Percentiles rank a stretch among this genome's conserved stretches.
Evolutionary conservation across 2,113 vertebrate species (phyloP).

Genomic region (Lophura nycthemera): DNA sequence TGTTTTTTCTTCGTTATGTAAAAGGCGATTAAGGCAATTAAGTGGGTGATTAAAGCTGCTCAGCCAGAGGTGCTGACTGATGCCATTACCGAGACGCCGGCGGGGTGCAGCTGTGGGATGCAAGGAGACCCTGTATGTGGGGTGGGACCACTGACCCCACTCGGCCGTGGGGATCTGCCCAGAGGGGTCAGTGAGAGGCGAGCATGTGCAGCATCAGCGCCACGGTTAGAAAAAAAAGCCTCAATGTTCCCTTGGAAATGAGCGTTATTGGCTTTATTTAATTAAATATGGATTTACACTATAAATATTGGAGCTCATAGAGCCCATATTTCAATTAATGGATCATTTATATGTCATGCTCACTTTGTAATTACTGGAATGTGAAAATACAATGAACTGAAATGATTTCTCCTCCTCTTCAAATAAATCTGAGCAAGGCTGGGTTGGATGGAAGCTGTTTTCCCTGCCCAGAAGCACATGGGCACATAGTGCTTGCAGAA

Average conservation of each 20-base stretch:
- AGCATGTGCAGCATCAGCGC: slow-evolving; percentile 20
- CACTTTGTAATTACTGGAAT: slow-evolving; percentile 81
- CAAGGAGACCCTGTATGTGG: neutral
- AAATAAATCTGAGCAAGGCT: slow-evolving; percentile 33
- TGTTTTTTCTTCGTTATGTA: slow-evolving; percentile 75
- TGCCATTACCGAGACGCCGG: slow-evolving; percentile 50
- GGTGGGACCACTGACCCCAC: neutral
- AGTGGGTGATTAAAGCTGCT: slow-evolving; percentile 75
- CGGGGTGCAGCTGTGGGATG: neutral
- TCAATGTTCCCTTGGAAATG: slow-evolving; percentile 76
- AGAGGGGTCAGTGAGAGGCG: neutral
- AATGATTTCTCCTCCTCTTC: slow-evolving; percentile 67
- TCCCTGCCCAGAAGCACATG: neutral
- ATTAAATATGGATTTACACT: slow-evolving; percentile 84
- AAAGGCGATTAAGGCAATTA: slow-evolving; percentile 76
- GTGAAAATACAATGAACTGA: slow-evolving; percentile 70
- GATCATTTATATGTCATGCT: slow-evolving; percentile 81
- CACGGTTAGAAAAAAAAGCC: slow-evolving; percentile 73
- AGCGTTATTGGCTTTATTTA: slow-evolving; percentile 83
- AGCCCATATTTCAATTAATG: slow-evolving; percentile 83
- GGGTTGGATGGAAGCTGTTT: slow-evolving; percentile 5
- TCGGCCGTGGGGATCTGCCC: neutral
- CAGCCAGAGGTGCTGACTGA: slow-evolving; percentile 74
- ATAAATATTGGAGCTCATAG: slow-evolving; percentile 78
- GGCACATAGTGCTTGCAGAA: neutral